phyloP scores from a whole-genome alignment of 1,140 invertebrate genomes.

The Lepidurus packardi region DNA sequence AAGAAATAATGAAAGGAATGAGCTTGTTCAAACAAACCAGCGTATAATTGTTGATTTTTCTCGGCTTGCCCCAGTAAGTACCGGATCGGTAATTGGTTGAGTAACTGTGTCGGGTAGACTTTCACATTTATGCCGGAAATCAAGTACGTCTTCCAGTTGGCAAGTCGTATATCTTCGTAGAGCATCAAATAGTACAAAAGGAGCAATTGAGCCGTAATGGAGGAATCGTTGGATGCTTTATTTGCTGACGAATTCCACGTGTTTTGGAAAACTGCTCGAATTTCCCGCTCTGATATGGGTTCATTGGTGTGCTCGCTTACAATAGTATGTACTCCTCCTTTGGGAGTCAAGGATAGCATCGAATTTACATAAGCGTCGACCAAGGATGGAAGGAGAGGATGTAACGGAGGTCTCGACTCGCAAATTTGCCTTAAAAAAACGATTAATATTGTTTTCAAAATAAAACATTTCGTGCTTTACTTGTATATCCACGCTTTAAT shows the following conservation, averaged over 20 bases:
- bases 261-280: conserved; percentile 69
- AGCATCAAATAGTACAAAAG: conserved; percentile 86
- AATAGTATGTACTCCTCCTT: conserved; percentile 50
- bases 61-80: conserved; percentile 90
- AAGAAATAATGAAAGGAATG: not conserved
- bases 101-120: conserved; percentile 78
- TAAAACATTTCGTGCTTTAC: conserved; percentile 41
- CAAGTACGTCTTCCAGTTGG: conserved; percentile 63
- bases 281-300: conserved; percentile 85
- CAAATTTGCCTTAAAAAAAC: conserved; percentile 65
- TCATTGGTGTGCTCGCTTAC: conserved; percentile 71
- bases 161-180: conserved; percentile 84
- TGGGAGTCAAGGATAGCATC: conserved; percentile 61
- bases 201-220: conserved; percentile 76
- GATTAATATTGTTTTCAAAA: conserved; percentile 1
- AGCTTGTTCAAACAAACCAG: conserved; percentile 44
- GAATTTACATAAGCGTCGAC: conserved; percentile 95
- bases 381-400: conserved; percentile 85
- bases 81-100: conserved; percentile 88
- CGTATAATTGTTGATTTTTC: conserved; percentile 82
- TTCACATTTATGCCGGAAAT: conserved; percentile 68
- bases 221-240: not conserved
- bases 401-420: conserved; percentile 73
- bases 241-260: conserved; percentile 50
- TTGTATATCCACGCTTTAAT: conserved; percentile 91